These are phyloP conservation scores for Drosophila pseudoananassae DNA, from an alignment of 1,140 invertebrate genomes.

Conservation along the genomic window DNA sequence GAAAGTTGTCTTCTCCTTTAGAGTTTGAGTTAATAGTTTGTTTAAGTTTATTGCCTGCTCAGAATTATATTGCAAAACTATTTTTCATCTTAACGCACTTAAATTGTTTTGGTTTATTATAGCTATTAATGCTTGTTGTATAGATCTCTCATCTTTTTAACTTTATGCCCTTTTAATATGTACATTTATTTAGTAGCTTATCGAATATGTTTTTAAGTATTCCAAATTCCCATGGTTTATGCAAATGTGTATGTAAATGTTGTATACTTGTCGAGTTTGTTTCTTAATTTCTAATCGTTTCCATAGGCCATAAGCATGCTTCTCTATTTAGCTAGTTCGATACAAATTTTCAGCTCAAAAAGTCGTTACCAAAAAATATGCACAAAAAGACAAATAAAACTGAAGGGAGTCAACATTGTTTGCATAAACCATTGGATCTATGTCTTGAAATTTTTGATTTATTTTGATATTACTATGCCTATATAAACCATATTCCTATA, in stretches of 20 bases:
- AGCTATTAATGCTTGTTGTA: not conserved
- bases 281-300: constrained; percentile 17
- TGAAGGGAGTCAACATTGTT: constrained; percentile 67
- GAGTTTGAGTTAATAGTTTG: not conserved
- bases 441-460: constrained; percentile 62
- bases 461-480: constrained; percentile 46
- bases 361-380: constrained; percentile 80
- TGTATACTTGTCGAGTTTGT: constrained; percentile 33
- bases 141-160: not conserved
- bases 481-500: constrained; percentile 47
- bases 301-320: constrained; percentile 31
- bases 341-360: constrained; percentile 73
- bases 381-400: constrained; percentile 48
- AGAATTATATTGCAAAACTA: not conserved
- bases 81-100: not conserved
- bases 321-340: constrained; percentile 34
- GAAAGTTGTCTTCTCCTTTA: constrained; percentile 4
- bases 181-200: constrained; percentile 8
- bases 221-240: constrained; percentile 68
- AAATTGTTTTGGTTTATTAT: not conserved
- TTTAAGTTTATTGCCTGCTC: constrained; percentile 6
- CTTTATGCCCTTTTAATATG: constrained; percentile 4
- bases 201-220: constrained; percentile 4
- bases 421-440: constrained; percentile 84
- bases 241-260: constrained; percentile 61